Base-by-base conservation (phyloP, 2,888 invertebrate genomes). In the Dyspetes luteomarginatus region DNA sequence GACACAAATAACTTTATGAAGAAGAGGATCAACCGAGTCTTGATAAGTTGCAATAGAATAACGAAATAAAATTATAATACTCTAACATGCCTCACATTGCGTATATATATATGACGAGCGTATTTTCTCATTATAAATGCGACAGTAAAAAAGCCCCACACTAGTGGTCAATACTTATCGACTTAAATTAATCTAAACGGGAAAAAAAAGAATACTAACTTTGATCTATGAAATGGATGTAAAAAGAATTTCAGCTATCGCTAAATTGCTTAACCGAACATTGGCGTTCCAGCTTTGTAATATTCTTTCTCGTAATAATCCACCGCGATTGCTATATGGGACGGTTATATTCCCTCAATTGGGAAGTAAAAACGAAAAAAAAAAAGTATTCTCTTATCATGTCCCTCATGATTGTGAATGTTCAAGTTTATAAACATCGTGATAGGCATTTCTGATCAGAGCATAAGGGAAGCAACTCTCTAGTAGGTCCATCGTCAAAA, bases 391-490 rank as follows among this genome's bases (percentile, higher is more conserved):
- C 17, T 22, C 43, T 41, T 36, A 22, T 17, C 7, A 45, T 48
- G 3, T 56, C 17, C 67, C 69, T 90, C 89, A 92, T 69, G 89
- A 87, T 78, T 92, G 92, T 87, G 94, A 92, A 90, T 97, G 96
- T 91, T 97, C 97, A 88, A 97, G 95, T 92, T 98, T 97, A 92
- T 98, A 97, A 81, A 98, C 98, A 88, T 97, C 97, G 92, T 99
- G 98, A 93, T 98, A 99, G 88, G 99, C 98, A 91, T 99, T 99
- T 78, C 99, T 95, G 88, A 99, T 97, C 67, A 99, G 94, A 22
- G 98, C 98, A 91, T 99, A 99, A 0, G 99, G 99, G 92, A 99
- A 99, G 92, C 99, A 99, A 9, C 98, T 98, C 92, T 99, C 99
- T 85, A 99, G 93, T 83, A 99, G 94, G 93, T 99, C 99, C 98